Base-by-base conservation (phyloP, 2,888 invertebrate species). In the Sphaerophoria taeniata region DNA sequence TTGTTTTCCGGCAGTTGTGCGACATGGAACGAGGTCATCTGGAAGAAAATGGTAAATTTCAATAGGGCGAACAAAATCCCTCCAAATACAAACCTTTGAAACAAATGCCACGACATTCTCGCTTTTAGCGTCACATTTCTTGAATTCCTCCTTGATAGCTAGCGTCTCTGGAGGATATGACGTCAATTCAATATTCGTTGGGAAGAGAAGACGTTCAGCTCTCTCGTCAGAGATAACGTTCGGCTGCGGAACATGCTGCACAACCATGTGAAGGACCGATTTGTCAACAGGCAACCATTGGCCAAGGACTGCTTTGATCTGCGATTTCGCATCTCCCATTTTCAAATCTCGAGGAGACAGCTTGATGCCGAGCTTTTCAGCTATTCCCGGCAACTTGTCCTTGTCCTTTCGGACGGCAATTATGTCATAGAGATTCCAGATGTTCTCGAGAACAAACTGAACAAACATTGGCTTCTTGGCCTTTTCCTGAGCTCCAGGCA, bases 381-480 rank as follows among this genome's bases (percentile, higher is more conserved):
- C 94, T 88, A 97, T 90, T 6, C 87, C 87, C 0, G 94, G 93
- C 6, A 96, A 93, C 91, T 96, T 96, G 33, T 95, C 95, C 88
- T 95, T 95, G 88, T 97, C 96, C 92, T 96, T 95, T 87, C 96
- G 93, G 12, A 96, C 91, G 3, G 95, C 94, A 74, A 98, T 94
- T 0, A 95, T 96, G 79, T 98, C 97, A 91, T 99, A 99, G 36
- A 98, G 93, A 87, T 95, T 94, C 96, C 98, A 97, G 58, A 99
- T 93, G 89, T 97, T 98, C 89, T 98, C 98, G 82, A 99, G 93
- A 72, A 98, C 95, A 60, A 99, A 94, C 91, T 98, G 97, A 0
- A 97, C 97, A 92, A 99, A 99, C 87, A 99, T 92, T 0, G 98
- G 98, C 89, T 97, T 97, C 90, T 98, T 98, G 0, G 96, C 97